phyloP scores from a whole-genome alignment of 2,113 vertebrate genomes.

The Craseonycteris thonglongyai region DNA sequence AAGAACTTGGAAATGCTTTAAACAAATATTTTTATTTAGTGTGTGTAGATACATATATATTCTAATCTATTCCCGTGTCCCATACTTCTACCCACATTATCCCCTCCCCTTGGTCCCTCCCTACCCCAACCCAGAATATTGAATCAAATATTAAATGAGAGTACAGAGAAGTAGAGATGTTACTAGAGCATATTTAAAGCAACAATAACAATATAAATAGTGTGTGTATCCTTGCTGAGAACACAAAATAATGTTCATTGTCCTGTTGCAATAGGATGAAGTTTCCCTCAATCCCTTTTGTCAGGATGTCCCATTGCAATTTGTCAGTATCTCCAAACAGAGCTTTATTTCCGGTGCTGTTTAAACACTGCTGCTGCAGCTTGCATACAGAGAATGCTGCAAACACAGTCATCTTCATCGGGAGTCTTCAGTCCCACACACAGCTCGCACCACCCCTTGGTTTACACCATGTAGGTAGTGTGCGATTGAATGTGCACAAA shows the following conservation, averaged over 20 bases:
- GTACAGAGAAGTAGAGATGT: neutral
- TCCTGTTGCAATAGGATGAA: neutral
- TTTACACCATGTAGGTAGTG: neutral
- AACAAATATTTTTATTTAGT: constrained; percentile 14
- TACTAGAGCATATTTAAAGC: constrained; percentile 18
- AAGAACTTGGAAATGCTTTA: neutral
- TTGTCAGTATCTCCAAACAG: neutral
- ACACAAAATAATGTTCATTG: neutral
- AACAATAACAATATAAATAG: constrained; percentile 16
- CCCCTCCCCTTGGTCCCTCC: neutral
- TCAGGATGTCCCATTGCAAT: neutral
- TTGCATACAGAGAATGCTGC: neutral
- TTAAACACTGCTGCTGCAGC: neutral
- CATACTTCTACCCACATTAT: neutral
- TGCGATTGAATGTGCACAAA: neutral
- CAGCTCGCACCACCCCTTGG: neutral
- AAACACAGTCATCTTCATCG: neutral
- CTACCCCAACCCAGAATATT: neutral
- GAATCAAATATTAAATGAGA: constrained; percentile 29
- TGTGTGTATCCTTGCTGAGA: neutral
- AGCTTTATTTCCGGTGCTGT: neutral
- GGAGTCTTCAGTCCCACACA: neutral
- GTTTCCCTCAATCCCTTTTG: neutral
- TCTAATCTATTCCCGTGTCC: neutral
- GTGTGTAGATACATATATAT: neutral